Percentiles rank a stretch among this genome's conserved stretches.
phyloP scores from a whole-genome alignment of 1,140 invertebrate species.

The Drosophila littoralis region DNA sequence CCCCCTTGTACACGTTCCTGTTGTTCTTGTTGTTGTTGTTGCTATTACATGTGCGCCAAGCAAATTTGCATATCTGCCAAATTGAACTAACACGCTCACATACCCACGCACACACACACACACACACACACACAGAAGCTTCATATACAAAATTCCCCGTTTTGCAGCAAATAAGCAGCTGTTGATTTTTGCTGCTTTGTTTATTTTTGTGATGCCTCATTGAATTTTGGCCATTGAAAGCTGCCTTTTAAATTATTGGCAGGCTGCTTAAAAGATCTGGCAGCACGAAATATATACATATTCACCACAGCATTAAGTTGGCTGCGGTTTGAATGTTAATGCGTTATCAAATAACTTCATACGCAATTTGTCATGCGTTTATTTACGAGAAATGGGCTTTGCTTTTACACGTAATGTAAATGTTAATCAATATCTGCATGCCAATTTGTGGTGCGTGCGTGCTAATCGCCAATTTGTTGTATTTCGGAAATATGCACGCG shows the following conservation, averaged over 20 bases:
- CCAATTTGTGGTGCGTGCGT: slow-evolving; percentile 9
- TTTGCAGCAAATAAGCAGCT: slow-evolving; percentile 8
- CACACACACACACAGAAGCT: background rate
- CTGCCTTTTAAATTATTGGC: background rate
- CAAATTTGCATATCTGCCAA: slow-evolving; percentile 39
- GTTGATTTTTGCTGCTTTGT: slow-evolving; percentile 4
- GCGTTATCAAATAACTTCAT: too few relatives aligned
- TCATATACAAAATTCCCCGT: background rate
- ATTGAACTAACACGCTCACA: slow-evolving; percentile 8
- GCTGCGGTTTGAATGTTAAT: background rate
- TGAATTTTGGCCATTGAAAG: background rate
- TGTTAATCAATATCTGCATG: background rate
- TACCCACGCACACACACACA: background rate
- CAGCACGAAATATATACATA: background rate
- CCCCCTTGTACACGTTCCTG: slow-evolving; percentile 19
- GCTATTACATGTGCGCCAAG: slow-evolving; percentile 43
- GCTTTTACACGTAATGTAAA: background rate
- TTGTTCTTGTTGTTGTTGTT: slow-evolving; percentile 70
- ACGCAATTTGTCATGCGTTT: too few relatives aligned
- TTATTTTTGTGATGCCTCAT: slow-evolving; percentile 11
- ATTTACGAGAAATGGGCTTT: background rate
- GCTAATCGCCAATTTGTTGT: slow-evolving; percentile 5
- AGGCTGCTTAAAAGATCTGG: background rate
- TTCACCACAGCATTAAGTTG: slow-evolving; percentile 1
- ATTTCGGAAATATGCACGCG: background rate